Evolutionary conservation across 2,113 vertebrate species (phyloP).

Genomic region (Oncorhynchus nerka): DNA sequence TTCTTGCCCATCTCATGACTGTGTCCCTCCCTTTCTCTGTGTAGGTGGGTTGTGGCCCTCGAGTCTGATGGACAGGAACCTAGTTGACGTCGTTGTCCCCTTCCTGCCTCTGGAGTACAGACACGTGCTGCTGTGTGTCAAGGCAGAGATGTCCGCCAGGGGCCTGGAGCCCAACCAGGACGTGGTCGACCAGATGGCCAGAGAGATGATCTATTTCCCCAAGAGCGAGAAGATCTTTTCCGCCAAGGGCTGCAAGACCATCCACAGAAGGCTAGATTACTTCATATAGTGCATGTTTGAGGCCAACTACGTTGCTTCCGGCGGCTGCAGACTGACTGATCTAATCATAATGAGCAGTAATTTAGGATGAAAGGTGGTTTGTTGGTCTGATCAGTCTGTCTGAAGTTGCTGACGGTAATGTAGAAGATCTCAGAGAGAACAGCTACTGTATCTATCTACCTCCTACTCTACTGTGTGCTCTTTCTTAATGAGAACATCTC

Average conservation of each 20-base stretch:
- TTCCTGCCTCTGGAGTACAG: conserved; percentile 91
- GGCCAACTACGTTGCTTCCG: too few relatives aligned
- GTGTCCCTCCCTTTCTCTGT: neutral
- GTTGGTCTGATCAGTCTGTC: too few relatives aligned
- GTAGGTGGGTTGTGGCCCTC: conserved; percentile 93
- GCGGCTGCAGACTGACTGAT: too few relatives aligned
- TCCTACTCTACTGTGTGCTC: conserved; percentile 24
- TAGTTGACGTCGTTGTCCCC: conserved; percentile 93
- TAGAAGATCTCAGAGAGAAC: too few relatives aligned
- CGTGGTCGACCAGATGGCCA: conserved; percentile 75
- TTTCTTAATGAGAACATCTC: neutral
- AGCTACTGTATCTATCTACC: too few relatives aligned
- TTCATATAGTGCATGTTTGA: conserved; percentile 49
- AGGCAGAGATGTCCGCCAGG: conserved; percentile 76
- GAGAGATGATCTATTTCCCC: conserved; percentile 87
- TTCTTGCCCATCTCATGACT: neutral
- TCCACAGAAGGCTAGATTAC: conserved; percentile 87
- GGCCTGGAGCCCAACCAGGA: conserved; percentile 51
- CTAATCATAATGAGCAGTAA: too few relatives aligned
- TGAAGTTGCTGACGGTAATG: too few relatives aligned
- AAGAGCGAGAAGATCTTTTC: conserved; percentile 86
- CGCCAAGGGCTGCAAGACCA: conserved; percentile 91
- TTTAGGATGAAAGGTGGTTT: too few relatives aligned
- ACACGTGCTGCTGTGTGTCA: conserved; percentile 87
- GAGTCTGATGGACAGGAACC: conserved; percentile 88